Conservation (phyloP, 2,797 vertebrate species). For the Pseudotriccus pelzelni region DNA sequence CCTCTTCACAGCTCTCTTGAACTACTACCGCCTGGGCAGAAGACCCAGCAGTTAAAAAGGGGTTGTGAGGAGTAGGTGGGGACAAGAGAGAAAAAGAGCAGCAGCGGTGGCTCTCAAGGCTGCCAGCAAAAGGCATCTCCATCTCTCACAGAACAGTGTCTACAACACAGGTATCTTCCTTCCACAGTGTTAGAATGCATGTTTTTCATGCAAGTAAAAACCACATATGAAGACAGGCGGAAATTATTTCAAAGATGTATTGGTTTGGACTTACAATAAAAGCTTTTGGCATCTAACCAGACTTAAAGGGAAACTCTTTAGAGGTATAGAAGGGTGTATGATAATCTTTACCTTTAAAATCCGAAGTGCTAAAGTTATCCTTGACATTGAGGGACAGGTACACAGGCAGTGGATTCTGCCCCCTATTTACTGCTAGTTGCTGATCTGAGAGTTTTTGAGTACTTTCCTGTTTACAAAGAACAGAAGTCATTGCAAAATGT, state of each 20-base stretch:
- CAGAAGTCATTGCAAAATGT: not conserved
- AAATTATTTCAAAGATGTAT: not conserved
- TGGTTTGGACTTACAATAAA: not conserved
- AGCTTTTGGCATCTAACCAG: not conserved
- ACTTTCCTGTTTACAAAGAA: constrained; percentile 61
- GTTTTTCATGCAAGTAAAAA: not conserved
- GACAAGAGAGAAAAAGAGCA: not conserved
- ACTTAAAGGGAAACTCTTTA: not conserved
- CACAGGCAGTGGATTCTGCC: constrained; percentile 80
- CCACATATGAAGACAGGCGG: not conserved
- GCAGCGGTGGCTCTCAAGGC: not conserved
- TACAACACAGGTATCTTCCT: not conserved
- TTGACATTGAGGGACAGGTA: constrained; percentile 76
- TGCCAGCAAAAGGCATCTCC: not conserved
- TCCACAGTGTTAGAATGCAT: not conserved
- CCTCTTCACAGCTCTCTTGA: not conserved
- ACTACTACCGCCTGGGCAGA: not conserved
- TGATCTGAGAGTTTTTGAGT: constrained; percentile 79
- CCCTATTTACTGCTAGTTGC: constrained; percentile 63
- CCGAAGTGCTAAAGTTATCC: constrained; percentile 65
- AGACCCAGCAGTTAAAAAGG: not conserved
- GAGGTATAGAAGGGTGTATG: not conserved
- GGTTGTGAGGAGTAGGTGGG: not conserved
- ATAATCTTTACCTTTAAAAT: constrained; percentile 77
- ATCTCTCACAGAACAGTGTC: too few relatives aligned